Evolutionary conservation across 2,888 invertebrate species (phyloP).

Genomic region (Pheosia gnoma): DNA sequence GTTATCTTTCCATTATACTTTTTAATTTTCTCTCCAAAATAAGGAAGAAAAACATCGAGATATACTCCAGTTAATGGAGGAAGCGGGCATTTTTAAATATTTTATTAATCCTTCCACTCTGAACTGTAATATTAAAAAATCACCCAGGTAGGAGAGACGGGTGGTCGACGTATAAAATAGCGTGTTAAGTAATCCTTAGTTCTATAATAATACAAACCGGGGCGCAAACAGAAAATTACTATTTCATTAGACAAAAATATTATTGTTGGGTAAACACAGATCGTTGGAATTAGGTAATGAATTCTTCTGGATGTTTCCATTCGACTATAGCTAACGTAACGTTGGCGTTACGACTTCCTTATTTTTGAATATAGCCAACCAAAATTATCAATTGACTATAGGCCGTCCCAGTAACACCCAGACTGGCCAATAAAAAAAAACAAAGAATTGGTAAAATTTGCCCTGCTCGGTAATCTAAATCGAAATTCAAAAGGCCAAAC

Average conservation of each 20-base stretch:
- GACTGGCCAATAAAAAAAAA: too few species aligned
- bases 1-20: slow-evolving; percentile 4
- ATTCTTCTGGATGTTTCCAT: too few species aligned
- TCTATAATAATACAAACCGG: slow-evolving; percentile 13
- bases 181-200: slow-evolving; percentile 29
- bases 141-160: slow-evolving; percentile 19
- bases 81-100: slow-evolving; percentile 28
- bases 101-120: slow-evolving; percentile 32
- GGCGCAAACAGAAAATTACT: not conserved
- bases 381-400: too few species aligned
- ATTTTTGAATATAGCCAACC: too few species aligned
- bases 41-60: slow-evolving; percentile 19
- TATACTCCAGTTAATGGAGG: slow-evolving; percentile 21
- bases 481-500: too few species aligned
- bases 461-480: too few species aligned
- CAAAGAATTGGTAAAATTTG: too few species aligned
- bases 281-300: too few species aligned
- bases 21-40: not conserved
- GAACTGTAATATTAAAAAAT: slow-evolving; percentile 35
- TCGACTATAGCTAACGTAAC: too few species aligned
- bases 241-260: not conserved
- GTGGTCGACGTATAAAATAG: slow-evolving; percentile 35
- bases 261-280: not conserved
- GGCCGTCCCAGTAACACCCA: too few species aligned
- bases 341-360: too few species aligned